phyloP scores from a whole-genome alignment of 1,140 invertebrate genomes.

The Chironomus tepperi region DNA sequence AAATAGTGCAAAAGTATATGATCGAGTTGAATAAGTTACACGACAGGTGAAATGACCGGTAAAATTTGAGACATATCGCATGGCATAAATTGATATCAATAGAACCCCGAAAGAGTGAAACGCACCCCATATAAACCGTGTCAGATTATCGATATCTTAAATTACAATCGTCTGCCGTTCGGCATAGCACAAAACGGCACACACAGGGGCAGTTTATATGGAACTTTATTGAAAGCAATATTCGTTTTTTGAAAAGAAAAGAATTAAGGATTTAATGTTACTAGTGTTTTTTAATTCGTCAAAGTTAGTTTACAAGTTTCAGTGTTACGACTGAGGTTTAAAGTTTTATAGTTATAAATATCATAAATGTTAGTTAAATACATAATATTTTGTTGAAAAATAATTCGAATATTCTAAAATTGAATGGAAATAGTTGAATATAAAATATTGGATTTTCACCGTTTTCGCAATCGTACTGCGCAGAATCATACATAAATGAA shows the following conservation, averaged over 20 bases:
- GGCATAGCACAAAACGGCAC: neutral
- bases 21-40: neutral
- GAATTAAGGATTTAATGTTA: conserved; percentile 12
- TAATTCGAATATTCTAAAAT: neutral
- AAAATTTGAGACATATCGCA: neutral
- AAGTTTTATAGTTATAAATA: neutral
- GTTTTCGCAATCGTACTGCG: neutral
- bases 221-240: conserved; percentile 11
- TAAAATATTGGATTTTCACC: conserved; percentile 22
- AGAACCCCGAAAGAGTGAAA: conserved; percentile 16
- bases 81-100: neutral
- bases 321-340: neutral
- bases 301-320: conserved; percentile 20
- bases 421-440: neutral
- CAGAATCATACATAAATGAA: conserved; percentile 9
- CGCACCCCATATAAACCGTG: neutral
- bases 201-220: conserved; percentile 15
- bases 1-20: neutral
- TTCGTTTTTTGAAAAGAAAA: neutral
- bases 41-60: neutral
- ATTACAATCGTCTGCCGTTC: neutral
- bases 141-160: conserved; percentile 15
- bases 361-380: neutral
- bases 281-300: conserved; percentile 19
- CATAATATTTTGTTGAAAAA: neutral